phyloP scores from a whole-genome alignment of 2,888 invertebrate species.

The Catocala nupta region DNA sequence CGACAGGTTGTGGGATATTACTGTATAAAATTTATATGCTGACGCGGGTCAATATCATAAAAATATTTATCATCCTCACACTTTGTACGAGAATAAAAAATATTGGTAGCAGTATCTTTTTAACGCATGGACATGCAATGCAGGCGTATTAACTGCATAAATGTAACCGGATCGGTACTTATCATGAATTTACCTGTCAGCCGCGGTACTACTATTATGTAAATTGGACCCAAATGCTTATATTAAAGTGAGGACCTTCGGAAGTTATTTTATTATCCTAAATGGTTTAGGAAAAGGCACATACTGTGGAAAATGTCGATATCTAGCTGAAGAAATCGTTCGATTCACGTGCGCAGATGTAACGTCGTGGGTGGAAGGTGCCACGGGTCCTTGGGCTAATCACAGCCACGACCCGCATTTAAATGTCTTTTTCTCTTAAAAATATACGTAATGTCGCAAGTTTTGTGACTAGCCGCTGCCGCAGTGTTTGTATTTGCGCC shows the following conservation, averaged over 20 bases:
- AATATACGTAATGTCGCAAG: conserved; percentile 66
- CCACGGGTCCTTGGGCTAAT: conserved; percentile 73
- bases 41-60: conserved; percentile 31
- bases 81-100: not conserved
- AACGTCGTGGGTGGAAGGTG: conserved; percentile 66
- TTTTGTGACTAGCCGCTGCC: conserved; percentile 59
- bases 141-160: not conserved
- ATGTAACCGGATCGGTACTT: conserved; percentile 12
- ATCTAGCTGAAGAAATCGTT: conserved; percentile 60
- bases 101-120: not conserved
- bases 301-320: conserved; percentile 59
- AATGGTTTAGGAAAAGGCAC: conserved; percentile 56
- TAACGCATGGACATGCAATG: not conserved
- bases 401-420: conserved; percentile 81
- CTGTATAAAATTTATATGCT: conserved; percentile 24
- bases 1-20: conserved; percentile 24
- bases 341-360: conserved; percentile 66
- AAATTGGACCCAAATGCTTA: conserved; percentile 45
- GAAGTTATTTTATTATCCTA: conserved; percentile 52
- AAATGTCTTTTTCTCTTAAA: conserved; percentile 77
- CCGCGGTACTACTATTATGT: conserved; percentile 37
- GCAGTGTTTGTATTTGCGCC: conserved; percentile 41
- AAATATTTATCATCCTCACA: conserved; percentile 22
- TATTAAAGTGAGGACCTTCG: conserved; percentile 37
- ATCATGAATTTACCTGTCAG: conserved; percentile 41